Conservation (phyloP, 2,888 invertebrate species). For the Cryptus armator region DNA sequence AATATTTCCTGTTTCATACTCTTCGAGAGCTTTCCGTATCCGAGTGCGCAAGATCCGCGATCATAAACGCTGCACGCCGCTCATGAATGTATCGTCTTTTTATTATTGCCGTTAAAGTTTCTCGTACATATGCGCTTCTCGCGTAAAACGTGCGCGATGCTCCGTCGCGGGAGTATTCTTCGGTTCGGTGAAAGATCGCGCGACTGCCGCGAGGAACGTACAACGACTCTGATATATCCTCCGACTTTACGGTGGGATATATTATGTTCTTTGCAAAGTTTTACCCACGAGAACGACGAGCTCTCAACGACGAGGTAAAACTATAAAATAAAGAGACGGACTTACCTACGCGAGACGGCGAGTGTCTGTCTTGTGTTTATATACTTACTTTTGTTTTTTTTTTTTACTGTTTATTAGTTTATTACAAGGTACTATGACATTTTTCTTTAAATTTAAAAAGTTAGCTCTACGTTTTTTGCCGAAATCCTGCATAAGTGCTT, state of each 20-base stretch:
- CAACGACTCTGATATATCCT: conserved; percentile 10
- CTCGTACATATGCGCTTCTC: conserved; percentile 5
- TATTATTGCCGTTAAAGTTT: conserved; percentile 61
- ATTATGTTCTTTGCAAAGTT: conserved; percentile 31
- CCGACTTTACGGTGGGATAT: conserved; percentile 20
- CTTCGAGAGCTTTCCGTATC: conserved; percentile 44
- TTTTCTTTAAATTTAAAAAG: no score
- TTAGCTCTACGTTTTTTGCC: background rate
- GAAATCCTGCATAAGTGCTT: background rate
- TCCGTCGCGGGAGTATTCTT: background rate
- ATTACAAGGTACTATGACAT: background rate
- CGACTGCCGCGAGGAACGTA: background rate
- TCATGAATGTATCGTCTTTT: conserved; percentile 60
- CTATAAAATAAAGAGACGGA: conserved; percentile 17
- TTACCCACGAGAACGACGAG: conserved; percentile 13
- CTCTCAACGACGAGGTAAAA: conserved; percentile 20
- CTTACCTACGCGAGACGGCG: background rate
- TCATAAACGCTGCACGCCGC: conserved; percentile 53
- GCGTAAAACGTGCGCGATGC: conserved; percentile 23
- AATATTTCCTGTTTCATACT: conserved; percentile 21
- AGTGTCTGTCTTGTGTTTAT: conserved; percentile 1
- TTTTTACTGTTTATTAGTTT: conserved; percentile 42
- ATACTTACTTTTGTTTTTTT: conserved; percentile 9
- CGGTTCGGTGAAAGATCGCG: conserved; percentile 1
- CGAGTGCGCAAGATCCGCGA: conserved; percentile 21